These are phyloP conservation scores for Drosophila pegasa DNA, from an alignment of 2,888 invertebrate genomes.

Conservation along the genomic window DNA sequence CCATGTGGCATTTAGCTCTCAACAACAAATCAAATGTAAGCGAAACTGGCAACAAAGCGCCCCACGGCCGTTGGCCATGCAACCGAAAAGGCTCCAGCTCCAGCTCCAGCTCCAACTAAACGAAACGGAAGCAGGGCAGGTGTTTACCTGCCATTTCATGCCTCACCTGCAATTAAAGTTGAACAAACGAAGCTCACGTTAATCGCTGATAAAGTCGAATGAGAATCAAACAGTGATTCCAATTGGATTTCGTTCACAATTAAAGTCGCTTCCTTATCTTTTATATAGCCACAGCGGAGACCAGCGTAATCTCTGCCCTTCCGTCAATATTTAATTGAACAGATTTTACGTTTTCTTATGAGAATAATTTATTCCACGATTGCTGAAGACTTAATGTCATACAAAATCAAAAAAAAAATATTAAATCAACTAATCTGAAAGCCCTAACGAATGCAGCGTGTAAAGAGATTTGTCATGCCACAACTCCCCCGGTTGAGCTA, in stretches of 20 bases:
- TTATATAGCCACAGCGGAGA: too few species aligned
- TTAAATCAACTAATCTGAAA: too few species aligned
- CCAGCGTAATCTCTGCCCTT: too few species aligned
- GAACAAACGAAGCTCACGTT: neutral
- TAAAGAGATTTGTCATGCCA: neutral
- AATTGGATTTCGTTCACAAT: neutral
- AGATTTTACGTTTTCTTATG: too few species aligned
- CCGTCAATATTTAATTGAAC: too few species aligned
- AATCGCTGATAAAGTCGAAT: neutral
- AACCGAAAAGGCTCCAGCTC: neutral
- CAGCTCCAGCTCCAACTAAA: too few species aligned
- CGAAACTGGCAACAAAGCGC: constrained; percentile 46
- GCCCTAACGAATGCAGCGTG: neutral
- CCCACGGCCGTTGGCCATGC: neutral
- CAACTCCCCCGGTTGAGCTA: neutral
- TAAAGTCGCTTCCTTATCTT: too few species aligned
- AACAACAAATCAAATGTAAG: constrained; percentile 66
- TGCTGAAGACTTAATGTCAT: too few species aligned
- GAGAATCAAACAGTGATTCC: neutral
- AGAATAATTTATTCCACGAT: too few species aligned
- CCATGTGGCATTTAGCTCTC: constrained; percentile 64
- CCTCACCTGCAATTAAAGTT: neutral
- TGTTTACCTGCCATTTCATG: neutral
- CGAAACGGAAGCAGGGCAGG: neutral
- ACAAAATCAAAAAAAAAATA: too few species aligned